Evolutionary conservation across 2,797 vertebrate species (phyloP).

Genomic region (Mus minutoides): DNA sequence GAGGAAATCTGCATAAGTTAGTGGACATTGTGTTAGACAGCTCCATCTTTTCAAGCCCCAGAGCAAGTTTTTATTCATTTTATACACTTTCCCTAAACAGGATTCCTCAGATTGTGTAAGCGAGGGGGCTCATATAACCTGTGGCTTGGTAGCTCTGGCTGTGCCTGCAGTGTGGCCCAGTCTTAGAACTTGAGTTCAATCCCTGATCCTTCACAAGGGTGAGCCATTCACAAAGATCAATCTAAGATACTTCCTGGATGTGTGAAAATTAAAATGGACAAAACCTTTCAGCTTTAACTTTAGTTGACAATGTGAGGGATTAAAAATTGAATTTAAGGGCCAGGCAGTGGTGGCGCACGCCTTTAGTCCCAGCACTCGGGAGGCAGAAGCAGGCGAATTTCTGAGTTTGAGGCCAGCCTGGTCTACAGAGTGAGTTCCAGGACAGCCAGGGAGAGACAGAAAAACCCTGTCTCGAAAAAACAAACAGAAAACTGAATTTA

Average conservation of each 20-base stretch:
- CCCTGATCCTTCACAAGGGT: not conserved
- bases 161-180: not conserved
- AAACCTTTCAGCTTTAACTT: not conserved
- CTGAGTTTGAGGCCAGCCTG: too few relatives aligned
- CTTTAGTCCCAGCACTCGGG: too few relatives aligned
- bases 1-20: not conserved
- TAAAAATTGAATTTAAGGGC: constrained; percentile 11
- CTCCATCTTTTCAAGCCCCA: not conserved
- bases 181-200: too few relatives aligned
- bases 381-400: too few relatives aligned
- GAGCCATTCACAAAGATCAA: not conserved
- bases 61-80: constrained; percentile 11
- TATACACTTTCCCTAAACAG: not conserved
- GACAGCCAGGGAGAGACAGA: too few relatives aligned
- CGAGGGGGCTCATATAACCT: not conserved
- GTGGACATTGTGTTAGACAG: not conserved
- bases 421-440: too few relatives aligned
- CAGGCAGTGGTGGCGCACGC: too few relatives aligned
- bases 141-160: not conserved
- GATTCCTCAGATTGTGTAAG: not conserved
- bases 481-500: not conserved
- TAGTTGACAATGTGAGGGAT: constrained; percentile 10
- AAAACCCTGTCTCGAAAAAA: too few relatives aligned
- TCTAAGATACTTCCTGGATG: not conserved
- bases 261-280: not conserved